Conservation (phyloP, 2,797 vertebrate species). For the Hydrocynus forskahlii region DNA sequence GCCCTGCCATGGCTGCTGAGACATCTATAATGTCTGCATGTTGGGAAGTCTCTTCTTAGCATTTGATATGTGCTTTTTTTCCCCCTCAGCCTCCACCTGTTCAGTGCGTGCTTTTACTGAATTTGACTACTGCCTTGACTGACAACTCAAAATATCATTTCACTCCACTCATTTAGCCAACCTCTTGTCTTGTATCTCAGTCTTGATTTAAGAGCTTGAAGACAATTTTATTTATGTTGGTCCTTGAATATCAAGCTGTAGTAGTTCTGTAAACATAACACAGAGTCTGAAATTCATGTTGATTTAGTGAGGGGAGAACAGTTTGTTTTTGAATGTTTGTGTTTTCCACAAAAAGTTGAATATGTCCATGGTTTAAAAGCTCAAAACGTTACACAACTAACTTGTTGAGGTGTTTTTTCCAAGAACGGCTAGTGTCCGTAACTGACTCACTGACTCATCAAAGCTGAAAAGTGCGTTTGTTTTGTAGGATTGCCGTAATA, state of each 20-base stretch:
- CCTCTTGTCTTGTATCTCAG: background rate
- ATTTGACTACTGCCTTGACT: background rate
- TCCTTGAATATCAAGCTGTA: background rate
- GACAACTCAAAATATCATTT: background rate
- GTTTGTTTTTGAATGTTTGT: background rate
- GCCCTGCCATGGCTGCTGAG: background rate
- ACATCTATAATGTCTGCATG: background rate
- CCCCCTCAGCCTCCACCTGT: background rate
- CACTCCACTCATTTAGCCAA: background rate
- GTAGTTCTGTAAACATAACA: background rate
- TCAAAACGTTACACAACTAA: background rate
- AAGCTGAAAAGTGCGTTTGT: background rate
- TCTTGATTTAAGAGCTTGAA: background rate
- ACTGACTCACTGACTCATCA: constrained; percentile 3
- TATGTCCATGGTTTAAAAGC: background rate
- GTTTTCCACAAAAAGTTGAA: background rate
- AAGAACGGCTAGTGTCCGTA: background rate
- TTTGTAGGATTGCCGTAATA: background rate
- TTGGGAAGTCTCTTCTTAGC: background rate
- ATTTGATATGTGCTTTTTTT: background rate
- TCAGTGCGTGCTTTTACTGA: background rate
- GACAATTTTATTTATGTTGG: too few species aligned
- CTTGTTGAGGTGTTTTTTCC: background rate
- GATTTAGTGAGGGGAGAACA: background rate
- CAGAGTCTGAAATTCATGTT: background rate